phyloP scores from a whole-genome alignment of 2,888 invertebrate genomes.

The Drosophila multiciliata region DNA sequence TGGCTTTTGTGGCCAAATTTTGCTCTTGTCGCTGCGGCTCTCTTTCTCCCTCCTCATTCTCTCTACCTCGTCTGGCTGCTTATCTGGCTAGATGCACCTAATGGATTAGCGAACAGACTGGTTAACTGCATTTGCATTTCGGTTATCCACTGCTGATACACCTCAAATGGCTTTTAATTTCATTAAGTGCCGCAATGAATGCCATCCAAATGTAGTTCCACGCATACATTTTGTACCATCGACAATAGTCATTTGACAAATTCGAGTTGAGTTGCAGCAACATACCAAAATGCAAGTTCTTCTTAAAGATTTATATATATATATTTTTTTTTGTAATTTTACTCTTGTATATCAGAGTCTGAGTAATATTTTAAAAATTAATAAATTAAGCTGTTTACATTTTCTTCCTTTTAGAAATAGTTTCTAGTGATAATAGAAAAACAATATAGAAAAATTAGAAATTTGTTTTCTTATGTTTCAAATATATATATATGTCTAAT shows the following conservation, averaged over 20 bases:
- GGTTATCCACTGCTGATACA: constrained; percentile 22
- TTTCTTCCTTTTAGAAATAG: background rate
- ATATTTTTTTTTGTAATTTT: background rate
- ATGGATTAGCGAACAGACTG: constrained; percentile 58
- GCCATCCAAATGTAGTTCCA: constrained; percentile 17
- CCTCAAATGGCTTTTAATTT: constrained; percentile 34
- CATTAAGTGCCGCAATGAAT: constrained; percentile 29
- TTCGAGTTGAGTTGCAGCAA: constrained; percentile 2
- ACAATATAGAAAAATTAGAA: background rate
- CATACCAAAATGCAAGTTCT: background rate
- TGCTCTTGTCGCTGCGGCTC: constrained; percentile 62
- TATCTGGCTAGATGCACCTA: constrained; percentile 67
- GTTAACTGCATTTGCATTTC: constrained; percentile 49
- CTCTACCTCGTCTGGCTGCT: constrained; percentile 31
- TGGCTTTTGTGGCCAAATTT: constrained; percentile 54
- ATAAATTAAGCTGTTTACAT: background rate
- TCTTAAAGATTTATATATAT: background rate
- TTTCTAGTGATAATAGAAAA: background rate
- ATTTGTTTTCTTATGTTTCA: background rate
- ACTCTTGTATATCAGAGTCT: background rate
- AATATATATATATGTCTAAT: no score
- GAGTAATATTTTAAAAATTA: background rate
- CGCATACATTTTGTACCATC: constrained; percentile 13
- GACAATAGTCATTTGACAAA: background rate
- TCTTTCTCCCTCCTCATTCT: background rate